Evolutionary conservation across 30 jellyfish, hydroid and myxozoan species (phyloP), one percentile per base, ranked within the genome.

Genomic region (Chironex yamaguchii): DNA sequence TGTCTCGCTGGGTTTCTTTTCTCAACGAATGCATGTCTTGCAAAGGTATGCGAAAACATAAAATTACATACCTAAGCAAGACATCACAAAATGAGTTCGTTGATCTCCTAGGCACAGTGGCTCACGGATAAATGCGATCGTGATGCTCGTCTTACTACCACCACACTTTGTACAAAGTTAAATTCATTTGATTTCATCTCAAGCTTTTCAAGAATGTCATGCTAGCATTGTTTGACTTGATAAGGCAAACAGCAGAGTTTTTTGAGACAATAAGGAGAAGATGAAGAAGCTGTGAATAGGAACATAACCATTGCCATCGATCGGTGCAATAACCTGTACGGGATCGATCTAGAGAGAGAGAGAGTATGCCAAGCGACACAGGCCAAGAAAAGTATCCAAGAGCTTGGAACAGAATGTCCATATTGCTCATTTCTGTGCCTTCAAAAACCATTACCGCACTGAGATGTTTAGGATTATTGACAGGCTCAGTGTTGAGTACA

Each of bases 191-290:
- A 64, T 1, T 64, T 64, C 42, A 20, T 31, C 23, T n/a, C 14
- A 64, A 64, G 77, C 30, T 64, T 64, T 64, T 64, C 77, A 20
- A 64, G 77, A 64, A 64, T 64, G 14, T 64, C 77, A 64, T 64
- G 63, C 77, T 20, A 24, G 62, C 77, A n/a, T 28, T 28, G 42
- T 24, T 64, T 64, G 77, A 64, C 63, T 64, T 64, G 14, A 21
- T 20, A 28, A 64, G 77, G 77, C 34, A 64, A 3, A n/a, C n/a
- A n/a, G n/a, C n/a, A n/a, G n/a, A n/a, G n/a, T n/a, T n/a, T 42
- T 42, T 42, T 52, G 30, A 31, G 25, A 31, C 22, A 11, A 4
- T 3, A 20, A 20, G 6, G 69, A 52, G 25, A 31, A 52, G 69
- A 52, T 52, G 69, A 52, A 1, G 69, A 11, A 1, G 25, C 69